Evolutionary conservation across 1,140 invertebrate species (phyloP), one percentile per base, ranked within the genome.

Genomic region (Euwallacea fornicatus): DNA sequence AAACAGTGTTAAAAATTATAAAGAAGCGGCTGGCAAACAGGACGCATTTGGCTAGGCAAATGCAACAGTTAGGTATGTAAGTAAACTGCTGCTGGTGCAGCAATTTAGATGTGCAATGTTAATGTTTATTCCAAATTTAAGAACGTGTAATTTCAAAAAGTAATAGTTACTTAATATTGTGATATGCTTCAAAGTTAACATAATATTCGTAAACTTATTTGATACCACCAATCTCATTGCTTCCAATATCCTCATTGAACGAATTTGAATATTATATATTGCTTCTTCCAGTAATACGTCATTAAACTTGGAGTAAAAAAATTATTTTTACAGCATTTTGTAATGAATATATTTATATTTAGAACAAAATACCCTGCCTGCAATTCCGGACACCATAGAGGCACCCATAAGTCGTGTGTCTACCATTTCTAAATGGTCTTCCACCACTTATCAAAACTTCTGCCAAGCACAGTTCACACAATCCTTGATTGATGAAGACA

Each of bases 1-100:
- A 91, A 81, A 86, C 84, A 74, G 86, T 90, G 8, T 81, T 93
- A 42, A 87, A 87, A 76, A 87, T 88, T 61, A 85, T 95, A 46
- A 86, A 89, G 69, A 85, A 87, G 71, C 85, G 93, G 16, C 84
- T 95, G 47, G 87, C 86, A 75, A 88, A 90, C 7, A 86, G 94
- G 77, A 82, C 93, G 16, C 86, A 87, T 69, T 82, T 97, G 2
- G 91, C 91, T 76, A 86, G 83, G 68, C 94, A 96, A 80, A 86
- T 96, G 56, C 88, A 90, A 76, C 86, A 90, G 54, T 81, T 97
- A 59, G 92, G 78, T 78, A 77, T 11, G 59, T 11, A 50, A 11
- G 9, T 50, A 50, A 11, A 11, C 13, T 50, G 7, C 13, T 50
- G 13, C 2, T 11, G 7, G n/a, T n/a, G n/a, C n/a, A n/a, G n/a